phyloP scores from a whole-genome alignment of 2,797 vertebrate species.

The Hemibagrus guttatus region DNA sequence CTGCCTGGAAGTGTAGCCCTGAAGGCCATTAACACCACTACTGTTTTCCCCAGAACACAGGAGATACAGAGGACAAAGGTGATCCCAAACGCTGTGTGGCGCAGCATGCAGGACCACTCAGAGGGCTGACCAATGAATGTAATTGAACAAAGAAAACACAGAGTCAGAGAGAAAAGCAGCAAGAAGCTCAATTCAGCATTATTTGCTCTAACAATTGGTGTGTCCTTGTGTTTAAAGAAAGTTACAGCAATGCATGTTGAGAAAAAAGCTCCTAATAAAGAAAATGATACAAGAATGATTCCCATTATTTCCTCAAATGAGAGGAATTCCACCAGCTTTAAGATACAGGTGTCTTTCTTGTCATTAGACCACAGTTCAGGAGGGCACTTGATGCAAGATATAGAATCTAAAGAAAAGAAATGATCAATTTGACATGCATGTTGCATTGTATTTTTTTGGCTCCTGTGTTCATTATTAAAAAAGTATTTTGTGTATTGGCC shows the following conservation, averaged over 20 bases:
- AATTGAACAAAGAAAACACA: not conserved
- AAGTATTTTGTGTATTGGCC: no score
- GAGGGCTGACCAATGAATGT: not conserved
- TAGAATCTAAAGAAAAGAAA: slow-evolving; percentile 4
- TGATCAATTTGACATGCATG: not conserved
- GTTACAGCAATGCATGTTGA: slow-evolving; percentile 53
- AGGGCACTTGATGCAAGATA: not conserved
- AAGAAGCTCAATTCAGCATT: slow-evolving; percentile 64
- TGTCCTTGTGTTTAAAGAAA: slow-evolving; percentile 70
- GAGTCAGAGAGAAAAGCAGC: not conserved
- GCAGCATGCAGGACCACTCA: not conserved
- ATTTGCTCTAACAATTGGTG: slow-evolving; percentile 73
- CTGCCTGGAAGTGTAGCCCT: no score
- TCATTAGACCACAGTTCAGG: slow-evolving; percentile 5
- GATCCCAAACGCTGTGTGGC: not conserved
- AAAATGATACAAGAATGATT: slow-evolving; percentile 54
- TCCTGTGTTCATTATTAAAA: not conserved
- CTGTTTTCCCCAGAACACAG: no score
- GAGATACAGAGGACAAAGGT: no score
- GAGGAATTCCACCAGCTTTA: slow-evolving; percentile 58
- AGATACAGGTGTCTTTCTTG: slow-evolving; percentile 62
- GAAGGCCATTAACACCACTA: no score
- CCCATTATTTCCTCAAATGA: slow-evolving; percentile 63
- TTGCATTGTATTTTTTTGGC: not conserved
- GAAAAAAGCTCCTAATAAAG: slow-evolving; percentile 68